Base-by-base conservation (phyloP, 2,113 vertebrate species). In the Chionodraco myersi region DNA sequence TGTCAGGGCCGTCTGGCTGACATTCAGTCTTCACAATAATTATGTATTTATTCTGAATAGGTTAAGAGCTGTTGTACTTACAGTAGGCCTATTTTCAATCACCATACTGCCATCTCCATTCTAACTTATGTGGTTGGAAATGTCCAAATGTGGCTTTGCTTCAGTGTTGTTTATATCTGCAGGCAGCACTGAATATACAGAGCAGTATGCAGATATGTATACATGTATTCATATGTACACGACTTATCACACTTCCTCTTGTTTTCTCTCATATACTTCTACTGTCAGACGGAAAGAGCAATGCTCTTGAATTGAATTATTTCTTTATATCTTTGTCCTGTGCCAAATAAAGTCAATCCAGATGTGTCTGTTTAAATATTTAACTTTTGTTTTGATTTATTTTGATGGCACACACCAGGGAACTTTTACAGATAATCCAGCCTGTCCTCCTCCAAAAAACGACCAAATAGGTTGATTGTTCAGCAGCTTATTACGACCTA, bases 331-430 rank as follows among this genome's bases (percentile, higher is more conserved):
- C 34, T 72, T 69, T 80, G 45, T 61, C 53, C 68, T 60, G 14
- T 51, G 41, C 30, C 48, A 23, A 45, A 52, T 26, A 75, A 18
- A 85, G 71, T 66, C 8, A 54, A 36, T 67, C 74, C 80, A 83
- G 77, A 83, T 83, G 62, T 70, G 23, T 36, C 72, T 58, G 10
- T 53, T 72, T 54, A 30, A 69, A 21, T 69, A n/a, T 80, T 86
- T 70, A 73, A 73, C 34, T 41, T 41, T 41, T 5, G 1, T 41
- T 41, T 7, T 1, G 30, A 30, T 30, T 30, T 30, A 30, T 30
- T 66, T 64, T 58, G 11, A 21, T 30, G 12, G n/a, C 49, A 41
- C 13, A 59, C 56, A 41, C 70, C 60, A 78, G 66, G 14, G 1
- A 26, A 57, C 36, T 18, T 48, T 18, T n/a, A n/a, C 21, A 60